Conservation (phyloP, 2,113 vertebrate genomes). For the Hemichromis elongatus region DNA sequence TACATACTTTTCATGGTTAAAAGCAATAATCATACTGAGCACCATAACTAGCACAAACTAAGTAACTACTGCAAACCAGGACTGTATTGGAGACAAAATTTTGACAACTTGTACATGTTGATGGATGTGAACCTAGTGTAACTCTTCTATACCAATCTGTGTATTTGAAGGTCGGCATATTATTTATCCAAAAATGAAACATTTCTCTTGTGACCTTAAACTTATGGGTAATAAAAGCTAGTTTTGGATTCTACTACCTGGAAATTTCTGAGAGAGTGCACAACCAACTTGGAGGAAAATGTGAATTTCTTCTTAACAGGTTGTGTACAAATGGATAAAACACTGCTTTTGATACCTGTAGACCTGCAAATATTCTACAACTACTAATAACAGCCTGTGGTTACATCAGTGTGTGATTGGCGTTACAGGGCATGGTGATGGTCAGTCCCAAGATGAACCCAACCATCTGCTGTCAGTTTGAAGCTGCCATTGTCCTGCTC, state of each 20-base stretch:
- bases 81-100: background rate
- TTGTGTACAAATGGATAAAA: background rate
- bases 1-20: background rate
- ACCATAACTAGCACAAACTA: background rate
- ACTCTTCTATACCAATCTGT: background rate
- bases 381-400: background rate
- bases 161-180: background rate
- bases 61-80: background rate
- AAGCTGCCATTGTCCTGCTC: constrained; percentile 91
- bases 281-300: background rate
- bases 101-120: background rate
- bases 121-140: background rate
- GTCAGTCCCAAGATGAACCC: constrained; percentile 96
- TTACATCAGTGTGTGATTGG: background rate
- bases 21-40: background rate
- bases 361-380: background rate
- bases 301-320: background rate
- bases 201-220: background rate
- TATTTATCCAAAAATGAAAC: background rate
- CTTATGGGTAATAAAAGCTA: background rate
- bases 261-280: background rate
- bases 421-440: constrained; percentile 91
- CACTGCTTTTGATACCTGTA: background rate
- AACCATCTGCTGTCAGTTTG: constrained; percentile 92
- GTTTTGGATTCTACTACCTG: background rate